Evolutionary conservation across 2,888 invertebrate genomes (phyloP).

Genomic region (Deilephila porcellus): DNA sequence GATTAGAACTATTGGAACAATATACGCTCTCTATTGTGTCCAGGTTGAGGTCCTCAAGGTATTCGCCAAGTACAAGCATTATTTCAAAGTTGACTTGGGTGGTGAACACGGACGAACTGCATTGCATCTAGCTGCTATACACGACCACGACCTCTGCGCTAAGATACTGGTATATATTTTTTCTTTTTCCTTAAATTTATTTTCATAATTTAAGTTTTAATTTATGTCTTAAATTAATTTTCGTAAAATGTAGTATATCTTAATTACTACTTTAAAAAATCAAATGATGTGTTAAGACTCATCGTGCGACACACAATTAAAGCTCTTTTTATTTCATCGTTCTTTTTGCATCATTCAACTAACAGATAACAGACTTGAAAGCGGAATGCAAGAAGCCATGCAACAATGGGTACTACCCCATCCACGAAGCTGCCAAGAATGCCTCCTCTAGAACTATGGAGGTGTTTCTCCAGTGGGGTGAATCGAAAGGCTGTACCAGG

Average conservation of each 20-base stretch:
- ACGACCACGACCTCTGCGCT: constrained; percentile 93
- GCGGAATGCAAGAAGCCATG: constrained; percentile 91
- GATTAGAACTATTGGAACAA: neutral
- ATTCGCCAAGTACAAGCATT: constrained; percentile 88
- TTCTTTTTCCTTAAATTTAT: too few species aligned
- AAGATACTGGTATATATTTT: constrained; percentile 88
- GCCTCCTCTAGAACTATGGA: constrained; percentile 94
- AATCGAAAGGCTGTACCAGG: constrained; percentile 90
- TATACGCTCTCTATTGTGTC: constrained; percentile 18
- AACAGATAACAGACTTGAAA: constrained; percentile 91
- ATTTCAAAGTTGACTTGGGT: constrained; percentile 89
- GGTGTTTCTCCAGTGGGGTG: constrained; percentile 92
- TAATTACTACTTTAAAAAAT: neutral
- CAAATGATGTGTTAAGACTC: neutral
- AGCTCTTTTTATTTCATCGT: neutral
- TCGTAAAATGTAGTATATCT: too few species aligned
- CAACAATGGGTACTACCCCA: constrained; percentile 95
- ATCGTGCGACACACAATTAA: neutral
- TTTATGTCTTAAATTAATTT: too few species aligned
- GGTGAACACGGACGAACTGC: constrained; percentile 93
- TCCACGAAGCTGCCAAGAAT: constrained; percentile 96
- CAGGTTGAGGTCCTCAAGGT: constrained; percentile 87
- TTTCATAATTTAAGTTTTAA: too few species aligned
- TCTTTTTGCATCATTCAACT: constrained; percentile 17
- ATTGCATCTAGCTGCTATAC: constrained; percentile 93